A percentile compares a stretch with the other conserved stretches of the same genome.
Conservation (phyloP, 2,797 vertebrate genomes). For the Pangasius mekongensis region DNA sequence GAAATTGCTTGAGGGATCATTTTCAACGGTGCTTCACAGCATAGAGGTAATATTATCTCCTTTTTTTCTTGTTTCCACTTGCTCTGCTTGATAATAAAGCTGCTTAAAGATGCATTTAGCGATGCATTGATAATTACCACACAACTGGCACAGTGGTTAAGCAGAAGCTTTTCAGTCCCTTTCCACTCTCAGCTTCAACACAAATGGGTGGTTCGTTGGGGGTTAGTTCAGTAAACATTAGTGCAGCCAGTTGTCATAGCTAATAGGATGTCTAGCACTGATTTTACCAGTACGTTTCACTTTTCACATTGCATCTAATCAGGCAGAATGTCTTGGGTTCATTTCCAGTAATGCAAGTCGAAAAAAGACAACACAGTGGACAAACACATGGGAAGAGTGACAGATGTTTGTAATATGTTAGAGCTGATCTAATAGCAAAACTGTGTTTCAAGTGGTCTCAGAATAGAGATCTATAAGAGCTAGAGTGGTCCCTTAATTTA, state of each 20-base stretch:
- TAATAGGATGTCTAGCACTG: slow-evolving; percentile 3
- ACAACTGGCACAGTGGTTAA: not conserved
- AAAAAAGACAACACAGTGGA: slow-evolving; percentile 15
- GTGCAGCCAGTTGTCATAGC: not conserved
- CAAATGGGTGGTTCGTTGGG: not conserved
- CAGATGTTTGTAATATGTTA: slow-evolving; percentile 27
- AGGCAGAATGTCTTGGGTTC: not conserved
- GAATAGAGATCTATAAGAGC: slow-evolving; percentile 4
- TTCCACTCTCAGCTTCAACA: not conserved
- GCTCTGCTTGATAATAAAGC: slow-evolving; percentile 33
- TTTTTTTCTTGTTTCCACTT: slow-evolving; percentile 38
- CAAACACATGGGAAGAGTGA: slow-evolving; percentile 41
- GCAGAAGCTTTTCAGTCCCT: slow-evolving; percentile 20
- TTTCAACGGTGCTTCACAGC: slow-evolving; percentile 23
- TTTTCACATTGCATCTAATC: not conserved
- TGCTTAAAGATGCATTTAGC: slow-evolving; percentile 43
- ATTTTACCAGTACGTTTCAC: not conserved
- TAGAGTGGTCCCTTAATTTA: slow-evolving; percentile 19
- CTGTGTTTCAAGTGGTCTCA: not conserved
- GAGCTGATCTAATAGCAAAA: slow-evolving; percentile 12
- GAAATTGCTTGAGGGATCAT: slow-evolving; percentile 17
- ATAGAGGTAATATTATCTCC: not conserved
- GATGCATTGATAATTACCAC: slow-evolving; percentile 30
- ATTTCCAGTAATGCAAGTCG: slow-evolving; percentile 8
- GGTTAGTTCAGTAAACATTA: slow-evolving; percentile 5